phyloP scores from a whole-genome alignment of 2,888 invertebrate genomes.

The Polia nebulosa region DNA sequence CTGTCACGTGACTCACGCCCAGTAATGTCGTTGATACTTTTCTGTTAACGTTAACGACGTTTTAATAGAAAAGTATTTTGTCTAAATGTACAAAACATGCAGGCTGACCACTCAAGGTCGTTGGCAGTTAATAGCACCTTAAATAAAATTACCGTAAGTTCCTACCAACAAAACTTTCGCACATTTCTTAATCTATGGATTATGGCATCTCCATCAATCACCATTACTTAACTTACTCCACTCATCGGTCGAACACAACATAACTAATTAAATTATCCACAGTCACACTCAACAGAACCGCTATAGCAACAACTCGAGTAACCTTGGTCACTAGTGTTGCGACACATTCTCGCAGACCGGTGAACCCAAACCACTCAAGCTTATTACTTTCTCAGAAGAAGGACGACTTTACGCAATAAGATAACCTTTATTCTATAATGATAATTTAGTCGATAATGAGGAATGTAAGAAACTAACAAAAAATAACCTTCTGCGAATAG shows the following conservation, averaged over 20 bases:
- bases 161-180: background rate
- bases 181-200: background rate
- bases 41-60: too few species aligned
- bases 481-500: conserved; percentile 14
- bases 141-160: too few species aligned
- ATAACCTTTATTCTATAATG: conserved; percentile 12
- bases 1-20: too few species aligned
- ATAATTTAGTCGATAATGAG: background rate
- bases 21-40: too few species aligned
- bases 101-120: too few species aligned
- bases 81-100: too few species aligned
- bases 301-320: conserved; percentile 4
- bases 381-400: conserved; percentile 39
- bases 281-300: conserved; percentile 4
- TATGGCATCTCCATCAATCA: background rate
- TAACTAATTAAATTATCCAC: conserved; percentile 17
- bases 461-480: background rate
- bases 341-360: conserved; percentile 8
- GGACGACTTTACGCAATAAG: conserved; percentile 42
- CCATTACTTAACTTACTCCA: background rate
- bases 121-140: too few species aligned
- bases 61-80: too few species aligned
- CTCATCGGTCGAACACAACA: background rate
- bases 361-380: conserved; percentile 36
- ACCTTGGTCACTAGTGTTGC: conserved; percentile 49